Conservation (phyloP, 2,888 invertebrate genomes). For the Spodoptera exigua region DNA sequence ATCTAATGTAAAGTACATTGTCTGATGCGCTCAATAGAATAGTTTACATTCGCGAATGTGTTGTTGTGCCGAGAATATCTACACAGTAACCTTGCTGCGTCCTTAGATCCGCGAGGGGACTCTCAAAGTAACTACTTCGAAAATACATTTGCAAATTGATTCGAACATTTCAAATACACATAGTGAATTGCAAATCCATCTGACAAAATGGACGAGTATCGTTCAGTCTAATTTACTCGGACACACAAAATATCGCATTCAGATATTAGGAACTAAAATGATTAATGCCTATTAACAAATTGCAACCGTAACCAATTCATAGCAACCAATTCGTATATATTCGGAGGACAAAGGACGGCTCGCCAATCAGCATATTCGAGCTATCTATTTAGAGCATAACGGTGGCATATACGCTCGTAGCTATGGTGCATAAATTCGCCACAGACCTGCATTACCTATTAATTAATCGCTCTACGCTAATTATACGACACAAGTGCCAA, state of each 20-base stretch:
- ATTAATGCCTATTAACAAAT: conserved; percentile 51
- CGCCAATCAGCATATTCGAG: conserved; percentile 57
- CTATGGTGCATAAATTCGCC: conserved; percentile 67
- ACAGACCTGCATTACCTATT: conserved; percentile 80
- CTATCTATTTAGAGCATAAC: conserved; percentile 52
- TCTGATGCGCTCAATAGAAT: conserved; percentile 60
- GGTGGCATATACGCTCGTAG: conserved; percentile 44
- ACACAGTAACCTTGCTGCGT: conserved; percentile 34
- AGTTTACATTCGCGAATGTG: conserved; percentile 53
- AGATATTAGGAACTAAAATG: conserved; percentile 39
- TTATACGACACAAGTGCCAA: conserved; percentile 81
- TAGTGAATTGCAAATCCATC: conserved; percentile 21
- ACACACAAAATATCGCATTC: conserved; percentile 22
- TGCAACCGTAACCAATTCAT: conserved; percentile 48
- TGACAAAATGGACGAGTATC: neutral
- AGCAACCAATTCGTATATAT: conserved; percentile 51
- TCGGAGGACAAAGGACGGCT: conserved; percentile 45
- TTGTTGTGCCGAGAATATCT: conserved; percentile 28
- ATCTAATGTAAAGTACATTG: conserved; percentile 59
- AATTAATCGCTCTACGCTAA: conserved; percentile 86
- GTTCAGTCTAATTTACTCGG: conserved; percentile 34
- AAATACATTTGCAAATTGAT: conserved; percentile 13
- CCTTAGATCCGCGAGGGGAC: conserved; percentile 30
- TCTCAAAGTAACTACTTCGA: conserved; percentile 13
- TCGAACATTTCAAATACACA: conserved; percentile 7